Base-by-base conservation (phyloP, 2,888 invertebrate species). In the Gnatocerus cornutus region DNA sequence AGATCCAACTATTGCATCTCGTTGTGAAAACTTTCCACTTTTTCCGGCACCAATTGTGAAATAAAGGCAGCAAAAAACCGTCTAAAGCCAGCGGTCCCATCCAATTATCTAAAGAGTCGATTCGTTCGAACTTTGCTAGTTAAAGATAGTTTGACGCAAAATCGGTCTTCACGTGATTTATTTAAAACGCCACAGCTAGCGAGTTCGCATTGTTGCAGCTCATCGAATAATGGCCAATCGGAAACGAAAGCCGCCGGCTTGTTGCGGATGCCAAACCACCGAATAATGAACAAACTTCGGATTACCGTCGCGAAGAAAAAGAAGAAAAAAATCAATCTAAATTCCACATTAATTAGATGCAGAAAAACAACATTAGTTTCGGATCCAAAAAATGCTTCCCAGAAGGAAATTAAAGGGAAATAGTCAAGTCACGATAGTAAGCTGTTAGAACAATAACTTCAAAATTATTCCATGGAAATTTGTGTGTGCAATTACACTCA, bases 341-440 rank as follows among this genome's bases (percentile, higher is more conserved):
- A 80, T 79, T 79, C 77, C 78, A 67, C 77, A 77, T 78, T 80
- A 79, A 79, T 80, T 78, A 75, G 72, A 74, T 58, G 63, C 76
- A 74, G 75, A 74, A 72, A 75, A 76, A 73, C 74, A 76, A 78
- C 27, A 30, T 30, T 46, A 14, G 29, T 16, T 21, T 21, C 21
- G 21, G 21, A 21, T 3, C 1, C 1, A 21, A 21, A 21, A 21
- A 21, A n/a, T n/a, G n/a, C n/a, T n/a, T n/a, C n/a, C n/a, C n/a
- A n/a, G n/a, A n/a, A n/a, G n/a, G n/a, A n/a, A n/a, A n/a, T n/a
- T n/a, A n/a, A n/a, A n/a, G n/a, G n/a, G n/a, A n/a, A n/a, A n/a
- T n/a, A n/a, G n/a, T n/a, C n/a, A n/a, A n/a, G n/a, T n/a, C n/a
- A n/a, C n/a, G n/a, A n/a, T n/a, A n/a, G n/a, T n/a, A n/a, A n/a